These are phyloP conservation scores for Cotesia glomerata DNA, from an alignment of 1,140 invertebrate genomes.

Conservation along the genomic window DNA sequence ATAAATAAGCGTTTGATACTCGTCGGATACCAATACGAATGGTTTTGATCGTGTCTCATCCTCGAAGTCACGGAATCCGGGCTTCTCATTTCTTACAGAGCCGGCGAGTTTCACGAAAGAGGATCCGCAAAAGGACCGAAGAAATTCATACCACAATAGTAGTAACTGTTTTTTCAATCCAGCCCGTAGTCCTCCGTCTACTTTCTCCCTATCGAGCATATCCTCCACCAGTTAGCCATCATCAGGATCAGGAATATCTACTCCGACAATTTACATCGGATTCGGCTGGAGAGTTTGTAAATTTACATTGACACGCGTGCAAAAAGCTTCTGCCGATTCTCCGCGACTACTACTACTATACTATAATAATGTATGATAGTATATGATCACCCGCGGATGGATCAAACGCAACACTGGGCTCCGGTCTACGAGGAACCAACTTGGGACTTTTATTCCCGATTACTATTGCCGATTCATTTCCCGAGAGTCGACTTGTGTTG, in stretches of 20 bases:
- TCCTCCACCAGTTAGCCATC: neutral
- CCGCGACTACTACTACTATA: too few relatives aligned
- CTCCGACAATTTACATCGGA: conserved; percentile 48
- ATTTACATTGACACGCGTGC: conserved; percentile 60
- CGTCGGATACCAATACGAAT: conserved; percentile 28
- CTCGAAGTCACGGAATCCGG: conserved; percentile 50
- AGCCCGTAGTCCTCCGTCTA: conserved; percentile 13
- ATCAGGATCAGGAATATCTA: neutral
- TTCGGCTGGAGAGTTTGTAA: conserved; percentile 25
- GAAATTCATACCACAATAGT: conserved; percentile 2
- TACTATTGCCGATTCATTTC: too few relatives aligned
- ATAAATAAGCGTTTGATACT: conserved; percentile 14
- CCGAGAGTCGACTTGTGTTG: too few relatives aligned
- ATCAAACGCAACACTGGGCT: neutral
- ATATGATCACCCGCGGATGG: neutral
- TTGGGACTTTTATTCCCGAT: too few relatives aligned
- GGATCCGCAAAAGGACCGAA: conserved; percentile 48
- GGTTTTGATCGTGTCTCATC: conserved; percentile 41
- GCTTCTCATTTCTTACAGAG: conserved; percentile 48
- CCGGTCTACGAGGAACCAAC: neutral
- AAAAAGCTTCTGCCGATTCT: conserved; percentile 45
- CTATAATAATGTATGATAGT: neutral
- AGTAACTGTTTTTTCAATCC: conserved; percentile 19
- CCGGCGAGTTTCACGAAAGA: conserved; percentile 37
- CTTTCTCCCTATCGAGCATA: neutral